These are phyloP conservation scores for Parnassius smintheus DNA, from an alignment of 2,888 invertebrate genomes.

Conservation along the genomic window DNA sequence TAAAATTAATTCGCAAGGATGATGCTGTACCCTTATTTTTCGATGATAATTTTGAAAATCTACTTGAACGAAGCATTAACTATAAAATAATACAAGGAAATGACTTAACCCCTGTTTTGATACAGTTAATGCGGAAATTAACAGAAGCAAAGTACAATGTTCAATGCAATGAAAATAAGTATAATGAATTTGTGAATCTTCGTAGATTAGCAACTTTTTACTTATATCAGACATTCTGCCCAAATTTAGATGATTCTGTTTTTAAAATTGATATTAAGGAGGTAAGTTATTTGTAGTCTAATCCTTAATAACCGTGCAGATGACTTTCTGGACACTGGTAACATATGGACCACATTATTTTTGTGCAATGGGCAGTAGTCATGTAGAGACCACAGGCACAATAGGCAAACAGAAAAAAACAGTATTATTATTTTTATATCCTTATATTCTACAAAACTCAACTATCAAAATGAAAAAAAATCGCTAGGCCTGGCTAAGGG, in stretches of 20 bases:
- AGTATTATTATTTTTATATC: too few relatives aligned
- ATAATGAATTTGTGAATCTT: constrained; percentile 47
- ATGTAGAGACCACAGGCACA: too few relatives aligned
- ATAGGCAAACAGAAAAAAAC: too few relatives aligned
- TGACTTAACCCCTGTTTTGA: constrained; percentile 45
- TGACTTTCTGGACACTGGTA: too few relatives aligned
- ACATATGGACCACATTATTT: too few relatives aligned
- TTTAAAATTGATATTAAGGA: constrained; percentile 40
- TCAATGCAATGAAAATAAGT: constrained; percentile 49
- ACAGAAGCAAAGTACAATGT: constrained; percentile 56
- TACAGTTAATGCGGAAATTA: constrained; percentile 54
- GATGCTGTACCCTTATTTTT: constrained; percentile 61
- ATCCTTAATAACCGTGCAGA: too few relatives aligned
- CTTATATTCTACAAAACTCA: too few relatives aligned
- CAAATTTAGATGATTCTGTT: constrained; percentile 44
- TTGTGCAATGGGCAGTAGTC: too few relatives aligned
- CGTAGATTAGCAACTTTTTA: constrained; percentile 52
- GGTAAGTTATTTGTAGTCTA: constrained; percentile 36
- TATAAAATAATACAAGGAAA: constrained; percentile 31
- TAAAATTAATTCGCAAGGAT: constrained; percentile 52
- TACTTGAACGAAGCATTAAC: constrained; percentile 34
- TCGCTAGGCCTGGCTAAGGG: too few relatives aligned
- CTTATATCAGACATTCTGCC: constrained; percentile 45
- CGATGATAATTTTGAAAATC: constrained; percentile 56
- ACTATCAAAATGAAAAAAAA: too few relatives aligned